Conservation (phyloP, 2,113 vertebrate species). For the Lepus timidus region DNA sequence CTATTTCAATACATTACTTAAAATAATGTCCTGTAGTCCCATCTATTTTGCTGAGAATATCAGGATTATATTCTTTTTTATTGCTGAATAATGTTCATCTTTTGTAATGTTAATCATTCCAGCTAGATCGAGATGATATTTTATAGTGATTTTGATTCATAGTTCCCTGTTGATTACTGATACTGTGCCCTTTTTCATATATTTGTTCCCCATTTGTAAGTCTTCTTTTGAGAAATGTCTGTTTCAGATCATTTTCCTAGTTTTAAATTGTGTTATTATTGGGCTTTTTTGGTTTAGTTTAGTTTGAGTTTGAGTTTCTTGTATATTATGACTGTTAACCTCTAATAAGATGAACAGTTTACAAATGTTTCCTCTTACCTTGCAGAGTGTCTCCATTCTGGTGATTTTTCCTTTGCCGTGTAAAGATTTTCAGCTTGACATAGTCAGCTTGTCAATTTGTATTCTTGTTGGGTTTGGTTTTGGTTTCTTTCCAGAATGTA, state of each 20-base stretch:
- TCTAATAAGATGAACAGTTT: not conserved
- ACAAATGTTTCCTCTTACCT: not conserved
- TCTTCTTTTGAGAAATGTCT: not conserved
- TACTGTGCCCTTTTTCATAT: not conserved
- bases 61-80: not conserved
- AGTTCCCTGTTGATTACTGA: not conserved
- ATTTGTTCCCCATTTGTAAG: not conserved
- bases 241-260: not conserved
- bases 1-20: not conserved
- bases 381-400: not conserved
- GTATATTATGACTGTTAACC: not conserved
- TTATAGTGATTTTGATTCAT: not conserved
- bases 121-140: not conserved
- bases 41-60: not conserved
- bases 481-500: not conserved
- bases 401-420: not conserved
- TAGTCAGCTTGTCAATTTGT: not conserved
- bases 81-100: too few relatives aligned
- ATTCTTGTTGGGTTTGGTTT: not conserved
- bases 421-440: not conserved
- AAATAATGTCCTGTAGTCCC: not conserved
- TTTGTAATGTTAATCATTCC: not conserved
- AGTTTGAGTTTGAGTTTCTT: not conserved
- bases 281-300: too few relatives aligned
- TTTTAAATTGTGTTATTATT: not conserved